Percentiles rank a stretch among this genome's conserved stretches.
Conservation (phyloP, 2,797 vertebrate species). For the Anomalospiza imberbis region DNA sequence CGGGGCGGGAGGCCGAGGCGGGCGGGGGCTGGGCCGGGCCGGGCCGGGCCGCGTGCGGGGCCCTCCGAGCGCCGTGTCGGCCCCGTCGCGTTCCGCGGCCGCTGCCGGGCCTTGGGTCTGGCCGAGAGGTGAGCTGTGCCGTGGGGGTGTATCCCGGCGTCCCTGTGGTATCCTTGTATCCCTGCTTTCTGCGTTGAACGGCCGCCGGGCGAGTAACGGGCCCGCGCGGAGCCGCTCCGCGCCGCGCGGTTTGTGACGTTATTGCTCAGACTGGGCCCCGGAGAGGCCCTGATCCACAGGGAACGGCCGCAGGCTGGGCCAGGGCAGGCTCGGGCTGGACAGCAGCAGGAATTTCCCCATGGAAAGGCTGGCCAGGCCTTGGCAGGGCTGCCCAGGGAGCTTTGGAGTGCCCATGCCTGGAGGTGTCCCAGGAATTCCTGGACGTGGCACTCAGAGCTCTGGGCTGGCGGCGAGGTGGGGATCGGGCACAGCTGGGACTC, state of each 20-base stretch:
- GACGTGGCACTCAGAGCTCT: neutral
- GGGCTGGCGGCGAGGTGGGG: neutral
- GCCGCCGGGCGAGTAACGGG: neutral
- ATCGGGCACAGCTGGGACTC: neutral
- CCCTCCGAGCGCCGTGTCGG: neutral
- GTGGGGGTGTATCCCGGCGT: fast-evolving
- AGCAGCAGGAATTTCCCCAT: fast-evolving
- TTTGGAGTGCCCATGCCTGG: neutral
- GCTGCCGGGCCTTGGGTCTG: neutral
- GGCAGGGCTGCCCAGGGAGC: neutral
- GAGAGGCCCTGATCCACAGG: fast-evolving
- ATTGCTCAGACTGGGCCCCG: fast-evolving
- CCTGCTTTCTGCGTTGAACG: neutral
- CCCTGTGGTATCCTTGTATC: fast-evolving
- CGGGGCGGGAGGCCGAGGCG: neutral
- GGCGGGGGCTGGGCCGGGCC: neutral
- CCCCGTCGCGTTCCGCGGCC: neutral
- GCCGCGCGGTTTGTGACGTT: neutral
- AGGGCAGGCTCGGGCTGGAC: fast-evolving
- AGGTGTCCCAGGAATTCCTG: fast-evolving
- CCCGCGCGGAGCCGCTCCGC: neutral
- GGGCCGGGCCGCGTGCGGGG: neutral
- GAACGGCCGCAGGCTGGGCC: fast-evolving
- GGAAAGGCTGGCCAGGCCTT: neutral
- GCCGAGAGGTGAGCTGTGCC: neutral